These are phyloP conservation scores for Dromaius novaehollandiae DNA, from an alignment of 2,113 vertebrate species.

Conservation along the genomic window DNA sequence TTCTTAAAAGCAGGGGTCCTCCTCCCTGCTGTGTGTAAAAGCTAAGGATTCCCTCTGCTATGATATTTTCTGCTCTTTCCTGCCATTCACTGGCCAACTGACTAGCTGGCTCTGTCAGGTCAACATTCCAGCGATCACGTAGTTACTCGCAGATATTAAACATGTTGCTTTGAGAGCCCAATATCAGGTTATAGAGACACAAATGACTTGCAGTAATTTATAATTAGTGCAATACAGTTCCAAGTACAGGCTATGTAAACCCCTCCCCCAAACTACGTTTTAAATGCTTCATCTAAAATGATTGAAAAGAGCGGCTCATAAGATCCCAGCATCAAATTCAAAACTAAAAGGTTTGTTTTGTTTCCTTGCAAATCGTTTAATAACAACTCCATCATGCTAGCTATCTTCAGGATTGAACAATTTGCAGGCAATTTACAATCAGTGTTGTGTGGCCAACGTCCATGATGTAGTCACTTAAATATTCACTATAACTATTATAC, in stretches of 20 bases:
- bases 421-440: not conserved
- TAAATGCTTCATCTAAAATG: not conserved
- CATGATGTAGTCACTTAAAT: not conserved
- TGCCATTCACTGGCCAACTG: not conserved
- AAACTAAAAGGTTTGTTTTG: not conserved
- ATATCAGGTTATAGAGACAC: not conserved
- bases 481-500: not conserved
- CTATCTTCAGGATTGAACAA: not conserved
- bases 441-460: not conserved
- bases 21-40: not conserved
- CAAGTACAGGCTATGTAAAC: not conserved
- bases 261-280: rapidly evolving
- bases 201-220: not conserved
- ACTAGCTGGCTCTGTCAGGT: not conserved
- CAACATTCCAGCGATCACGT: not conserved
- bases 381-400: not conserved
- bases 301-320: not conserved
- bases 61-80: not conserved
- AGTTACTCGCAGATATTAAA: not conserved
- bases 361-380: not conserved
- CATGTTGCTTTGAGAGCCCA: not conserved
- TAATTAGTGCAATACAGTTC: not conserved
- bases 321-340: not conserved
- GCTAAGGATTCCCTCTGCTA: not conserved
- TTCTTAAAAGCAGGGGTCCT: constrained; percentile 46